Conservation (phyloP, 2,888 invertebrate species). For the Aporophyla lueneburgensis region DNA sequence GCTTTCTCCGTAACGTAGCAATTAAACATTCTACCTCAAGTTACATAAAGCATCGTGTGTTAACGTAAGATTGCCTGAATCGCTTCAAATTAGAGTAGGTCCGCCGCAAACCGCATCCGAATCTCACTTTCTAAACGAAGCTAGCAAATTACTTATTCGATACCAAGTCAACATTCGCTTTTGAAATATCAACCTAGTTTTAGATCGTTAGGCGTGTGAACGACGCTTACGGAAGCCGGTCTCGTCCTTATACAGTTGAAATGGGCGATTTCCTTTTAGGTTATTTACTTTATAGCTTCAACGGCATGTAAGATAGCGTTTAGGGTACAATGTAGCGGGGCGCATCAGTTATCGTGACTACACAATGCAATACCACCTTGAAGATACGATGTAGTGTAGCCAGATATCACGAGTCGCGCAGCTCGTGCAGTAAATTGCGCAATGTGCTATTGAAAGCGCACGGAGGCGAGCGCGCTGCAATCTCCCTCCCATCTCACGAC, state of each 20-base stretch:
- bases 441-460: conserved; percentile 85
- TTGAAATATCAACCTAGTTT: conserved; percentile 77
- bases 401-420: conserved; percentile 79
- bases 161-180: conserved; percentile 66
- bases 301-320: conserved; percentile 12
- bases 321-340: conserved; percentile 29
- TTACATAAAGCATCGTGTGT: conserved; percentile 65
- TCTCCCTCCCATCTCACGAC: conserved; percentile 85
- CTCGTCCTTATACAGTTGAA: conserved; percentile 57
- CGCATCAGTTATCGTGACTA: conserved; percentile 80
- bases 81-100: conserved; percentile 53
- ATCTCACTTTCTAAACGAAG: conserved; percentile 75
- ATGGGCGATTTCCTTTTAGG: conserved; percentile 48
- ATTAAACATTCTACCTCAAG: conserved; percentile 70
- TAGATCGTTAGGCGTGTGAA: conserved; percentile 56
- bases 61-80: conserved; percentile 56
- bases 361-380: conserved; percentile 79
- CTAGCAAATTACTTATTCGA: conserved; percentile 69
- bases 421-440: conserved; percentile 87
- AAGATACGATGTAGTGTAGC: conserved; percentile 77
- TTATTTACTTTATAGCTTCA: conserved; percentile 44
- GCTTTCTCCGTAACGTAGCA: conserved; percentile 82
- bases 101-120: conserved; percentile 71
- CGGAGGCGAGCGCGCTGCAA: conserved; percentile 76
- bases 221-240: conserved; percentile 66